Evolutionary conservation across 2,888 invertebrate species (phyloP), one percentile per base, ranked within the genome.

Genomic region (Eupithecia vulgata): DNA sequence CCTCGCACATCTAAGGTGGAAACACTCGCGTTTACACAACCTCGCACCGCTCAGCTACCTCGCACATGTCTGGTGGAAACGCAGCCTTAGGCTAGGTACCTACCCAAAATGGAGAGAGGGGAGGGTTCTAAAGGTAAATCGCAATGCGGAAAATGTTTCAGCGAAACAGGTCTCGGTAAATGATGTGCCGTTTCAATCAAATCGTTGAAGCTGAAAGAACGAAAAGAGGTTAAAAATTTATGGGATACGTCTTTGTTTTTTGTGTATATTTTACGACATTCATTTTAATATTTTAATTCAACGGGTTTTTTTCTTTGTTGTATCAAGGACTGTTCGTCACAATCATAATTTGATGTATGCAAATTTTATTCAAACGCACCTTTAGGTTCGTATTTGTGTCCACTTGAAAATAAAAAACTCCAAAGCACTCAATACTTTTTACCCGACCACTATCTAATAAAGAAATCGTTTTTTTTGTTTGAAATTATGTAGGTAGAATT

Each of bases 181-280:
- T 84, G 80, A 83, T 82, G 82, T 82, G 80, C 76, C 81, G 80
- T 82, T 83, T 83, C 82, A 84, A 84, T 85, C 85, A 82, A 83
- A 85, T 82, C 78, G 81, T 78, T 74, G 77, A 76, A 74, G 80
- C 75, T 73, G 78, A 65, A 65, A n/a, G 40, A 65, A 40, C 25
- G 65, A 61, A 21, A 61, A 25, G 40, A 42, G 65, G 65, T 21
- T 21, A 21, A 40, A 21, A 42, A 65, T 65, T 65, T 65, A 42
- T 65, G 65, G 40, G 37, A 37, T 65, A 40, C 25, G 21, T 42
- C 13, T 65, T 65, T 42, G 73, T 77, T 78, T 73, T 79, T 78
- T 81, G 77, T 77, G 74, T 77, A 75, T 74, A 77, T 77, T 80
- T 78, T 73, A 81, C 37, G 64, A 34, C 37, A n/a, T 64, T 62